phyloP scores from a whole-genome alignment of 92 coral and sea anemone genomes.

The Desmophyllum pertusum region DNA sequence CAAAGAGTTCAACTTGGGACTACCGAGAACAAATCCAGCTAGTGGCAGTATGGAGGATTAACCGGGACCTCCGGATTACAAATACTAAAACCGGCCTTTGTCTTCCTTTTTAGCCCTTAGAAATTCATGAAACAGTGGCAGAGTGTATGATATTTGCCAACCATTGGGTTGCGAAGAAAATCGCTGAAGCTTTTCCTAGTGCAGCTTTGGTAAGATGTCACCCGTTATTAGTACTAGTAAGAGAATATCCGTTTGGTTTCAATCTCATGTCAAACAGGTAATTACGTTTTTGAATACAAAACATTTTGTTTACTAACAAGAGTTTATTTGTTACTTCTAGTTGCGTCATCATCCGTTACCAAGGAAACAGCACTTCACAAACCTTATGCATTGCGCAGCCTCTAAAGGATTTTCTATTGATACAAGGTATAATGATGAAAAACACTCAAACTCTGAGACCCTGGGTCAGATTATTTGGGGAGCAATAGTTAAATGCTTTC shows the following conservation, averaged over 20 bases:
- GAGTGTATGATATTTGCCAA: slow-evolving; percentile 96
- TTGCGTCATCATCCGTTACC: slow-evolving; percentile 97
- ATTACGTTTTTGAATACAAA: no score
- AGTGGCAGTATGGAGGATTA: no score
- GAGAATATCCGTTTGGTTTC: neutral
- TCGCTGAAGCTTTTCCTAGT: slow-evolving; percentile 73
- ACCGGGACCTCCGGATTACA: no score
- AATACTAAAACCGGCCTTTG: neutral
- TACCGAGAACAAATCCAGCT: no score
- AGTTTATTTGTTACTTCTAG: slow-evolving; percentile 39
- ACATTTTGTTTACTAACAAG: neutral
- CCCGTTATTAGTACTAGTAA: neutral
- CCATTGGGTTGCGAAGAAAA: slow-evolving; percentile 96
- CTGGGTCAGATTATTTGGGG: neutral
- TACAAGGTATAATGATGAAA: slow-evolving; percentile 60
- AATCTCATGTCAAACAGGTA: neutral
- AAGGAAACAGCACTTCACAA: slow-evolving; percentile 80
- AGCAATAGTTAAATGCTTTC: neutral
- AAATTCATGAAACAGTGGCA: slow-evolving; percentile 91
- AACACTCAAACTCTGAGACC: neutral
- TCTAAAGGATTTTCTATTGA: slow-evolving; percentile 81
- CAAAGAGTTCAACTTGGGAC: no score
- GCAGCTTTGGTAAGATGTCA: slow-evolving; percentile 78
- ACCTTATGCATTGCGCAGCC: slow-evolving; percentile 79
- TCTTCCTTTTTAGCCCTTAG: slow-evolving; percentile 68